phyloP scores from a whole-genome alignment of 2,113 vertebrate species.

The Eulemur macaco region DNA sequence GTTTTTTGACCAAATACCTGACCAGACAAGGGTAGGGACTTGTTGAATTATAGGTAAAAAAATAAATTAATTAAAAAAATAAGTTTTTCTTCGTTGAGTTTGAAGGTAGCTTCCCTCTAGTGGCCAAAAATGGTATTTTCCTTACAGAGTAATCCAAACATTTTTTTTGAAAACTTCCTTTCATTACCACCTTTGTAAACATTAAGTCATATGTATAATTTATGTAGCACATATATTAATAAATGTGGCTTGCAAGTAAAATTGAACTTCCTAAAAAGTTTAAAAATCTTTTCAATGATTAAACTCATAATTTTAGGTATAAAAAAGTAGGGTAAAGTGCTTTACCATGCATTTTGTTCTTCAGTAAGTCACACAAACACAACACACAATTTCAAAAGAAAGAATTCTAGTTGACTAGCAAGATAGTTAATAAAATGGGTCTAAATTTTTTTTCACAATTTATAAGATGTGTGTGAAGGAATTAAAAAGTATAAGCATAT shows the following conservation, averaged over 20 bases:
- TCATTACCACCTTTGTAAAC: background rate
- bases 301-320: background rate
- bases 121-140: constrained; percentile 53
- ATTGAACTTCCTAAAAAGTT: background rate
- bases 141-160: background rate
- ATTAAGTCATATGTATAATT: background rate
- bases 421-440: background rate
- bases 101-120: constrained; percentile 52
- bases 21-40: background rate
- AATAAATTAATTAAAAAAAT: background rate
- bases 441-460: background rate
- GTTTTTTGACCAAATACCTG: constrained; percentile 33
- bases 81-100: background rate
- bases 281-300: background rate
- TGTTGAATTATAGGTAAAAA: background rate
- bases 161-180: background rate
- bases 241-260: background rate
- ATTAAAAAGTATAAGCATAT: background rate
- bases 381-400: background rate
- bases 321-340: background rate
- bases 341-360: background rate
- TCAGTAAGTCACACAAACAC: background rate
- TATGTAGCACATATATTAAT: background rate
- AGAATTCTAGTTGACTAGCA: background rate
- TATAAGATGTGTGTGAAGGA: background rate